Evolutionary conservation across 2,888 invertebrate species (phyloP).

Genomic region (Stomorhina lunata): DNA sequence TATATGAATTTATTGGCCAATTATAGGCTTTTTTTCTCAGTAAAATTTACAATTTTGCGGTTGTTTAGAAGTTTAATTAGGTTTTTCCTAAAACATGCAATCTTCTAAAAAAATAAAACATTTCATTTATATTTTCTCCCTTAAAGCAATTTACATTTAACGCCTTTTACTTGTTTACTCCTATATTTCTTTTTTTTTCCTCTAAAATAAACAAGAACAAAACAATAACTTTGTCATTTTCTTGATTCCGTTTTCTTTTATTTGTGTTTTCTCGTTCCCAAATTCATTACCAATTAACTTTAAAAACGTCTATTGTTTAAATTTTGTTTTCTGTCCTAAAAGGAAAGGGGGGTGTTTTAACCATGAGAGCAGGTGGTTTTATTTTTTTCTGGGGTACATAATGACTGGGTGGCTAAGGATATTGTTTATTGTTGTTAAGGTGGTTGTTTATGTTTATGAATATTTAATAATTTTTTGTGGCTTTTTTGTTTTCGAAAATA

Average conservation of each 20-base stretch:
- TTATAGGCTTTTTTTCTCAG: background rate
- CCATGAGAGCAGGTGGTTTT: background rate
- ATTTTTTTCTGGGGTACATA: background rate
- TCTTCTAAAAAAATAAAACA: background rate
- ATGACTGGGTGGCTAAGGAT: background rate
- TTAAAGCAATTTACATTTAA: background rate
- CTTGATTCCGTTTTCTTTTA: background rate
- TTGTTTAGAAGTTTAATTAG: background rate
- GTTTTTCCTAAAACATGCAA: background rate
- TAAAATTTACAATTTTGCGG: background rate
- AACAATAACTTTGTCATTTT: constrained; percentile 11
- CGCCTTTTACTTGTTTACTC: background rate
- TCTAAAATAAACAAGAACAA: too few relatives aligned
- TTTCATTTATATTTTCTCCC: background rate
- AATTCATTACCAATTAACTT: constrained; percentile 29
- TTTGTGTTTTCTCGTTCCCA: background rate
- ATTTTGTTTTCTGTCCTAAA: background rate
- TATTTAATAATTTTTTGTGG: constrained; percentile 36
- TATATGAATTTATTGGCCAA: constrained; percentile 49
- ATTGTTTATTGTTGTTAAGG: constrained; percentile 17
- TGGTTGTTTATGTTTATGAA: constrained; percentile 38
- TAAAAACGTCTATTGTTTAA: background rate
- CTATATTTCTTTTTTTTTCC: background rate
- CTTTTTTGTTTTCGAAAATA: too few relatives aligned
- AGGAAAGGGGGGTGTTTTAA: background rate